Evolutionary conservation across 2,797 vertebrate species (phyloP), one percentile per base, ranked within the genome.

Genomic region (Phrynocephalus forsythii): DNA sequence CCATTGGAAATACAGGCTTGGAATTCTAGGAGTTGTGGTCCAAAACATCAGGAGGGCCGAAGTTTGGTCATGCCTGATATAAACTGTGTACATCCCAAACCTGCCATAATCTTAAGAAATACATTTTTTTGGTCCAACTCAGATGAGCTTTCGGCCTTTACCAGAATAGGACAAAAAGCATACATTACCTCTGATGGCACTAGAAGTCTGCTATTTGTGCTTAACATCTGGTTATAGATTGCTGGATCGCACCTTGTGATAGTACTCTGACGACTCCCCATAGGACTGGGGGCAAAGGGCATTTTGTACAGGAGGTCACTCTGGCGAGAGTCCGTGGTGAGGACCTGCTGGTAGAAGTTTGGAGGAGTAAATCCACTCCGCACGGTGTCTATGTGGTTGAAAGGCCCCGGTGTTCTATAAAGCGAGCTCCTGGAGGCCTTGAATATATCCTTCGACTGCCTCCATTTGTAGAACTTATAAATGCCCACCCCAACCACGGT

Each of bases 391-490:
- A 95, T 95, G 44, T 96, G 96, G 73, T 96, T 89, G 87, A 96
- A 96, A 26, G 95, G 93, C 77, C 95, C 97, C 20, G 96, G 95
- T 81, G 96, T 95, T 94, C 97, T 91, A 92, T 97, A 97, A 18
- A 94, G 81, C 18, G 96, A 95, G 86, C 94, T 96, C 90, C 95
- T 94, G 0, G 96, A 96, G 33, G 94, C 93, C 91, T 92, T 94
- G 91, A 95, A 97, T 1, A 96, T 75, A 79, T 97, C 96, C 92
- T 95, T 96, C 11, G 96, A 96, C 48, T 95, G 94, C 86, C 95
- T 96, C 96, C 96, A 97, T 83, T 96, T 97, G 94, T 96, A 97
- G 90, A 96, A 95, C 90, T 96, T 96, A 91, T 96, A 96, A 89
- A 96, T 92, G 67, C 97, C 95, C 83, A 97, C 92, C 18, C 96